A percentile compares a stretch with the other conserved stretches of the same genome.
phyloP scores from a whole-genome alignment of 2,797 vertebrate genomes.

The Pseudomugil tenellus region DNA sequence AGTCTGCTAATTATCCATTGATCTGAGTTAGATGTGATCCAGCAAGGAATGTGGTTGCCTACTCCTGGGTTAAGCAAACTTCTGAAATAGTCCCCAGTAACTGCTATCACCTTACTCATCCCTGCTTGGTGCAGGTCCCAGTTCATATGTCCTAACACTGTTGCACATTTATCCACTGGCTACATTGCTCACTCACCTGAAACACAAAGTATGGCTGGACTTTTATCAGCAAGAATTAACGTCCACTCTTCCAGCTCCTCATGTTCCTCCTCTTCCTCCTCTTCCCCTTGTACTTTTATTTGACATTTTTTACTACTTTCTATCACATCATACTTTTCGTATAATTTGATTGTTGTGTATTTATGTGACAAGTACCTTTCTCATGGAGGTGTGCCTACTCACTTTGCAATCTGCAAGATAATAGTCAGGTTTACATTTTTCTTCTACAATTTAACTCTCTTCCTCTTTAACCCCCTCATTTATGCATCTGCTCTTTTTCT shows the following conservation, averaged over 20 bases:
- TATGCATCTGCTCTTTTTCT: conserved; percentile 5
- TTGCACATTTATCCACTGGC: conserved; percentile 51
- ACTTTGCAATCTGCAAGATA: conserved; percentile 36
- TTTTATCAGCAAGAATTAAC: conserved; percentile 47
- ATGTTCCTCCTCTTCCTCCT: too few relatives aligned
- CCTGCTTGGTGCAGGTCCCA: conserved; percentile 27
- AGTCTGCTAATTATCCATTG: too few relatives aligned
- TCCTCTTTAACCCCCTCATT: conserved; percentile 14
- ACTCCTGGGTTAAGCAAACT: too few relatives aligned
- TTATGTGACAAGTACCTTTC: conserved; percentile 22
- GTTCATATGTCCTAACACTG: conserved; percentile 57
- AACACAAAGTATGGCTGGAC: conserved; percentile 59
- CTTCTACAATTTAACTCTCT: conserved; percentile 10
- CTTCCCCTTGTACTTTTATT: conserved; percentile 25
- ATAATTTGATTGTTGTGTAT: conserved; percentile 33
- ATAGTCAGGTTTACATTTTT: conserved; percentile 33
- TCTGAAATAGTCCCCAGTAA: conserved; percentile 18
- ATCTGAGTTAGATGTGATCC: too few relatives aligned
- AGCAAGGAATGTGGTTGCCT: too few relatives aligned
- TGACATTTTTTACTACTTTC: conserved; percentile 53
- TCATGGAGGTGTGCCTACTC: conserved; percentile 28
- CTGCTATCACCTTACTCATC: conserved; percentile 29
- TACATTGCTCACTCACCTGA: conserved; percentile 44
- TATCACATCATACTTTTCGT: conserved; percentile 23
- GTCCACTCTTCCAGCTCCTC: conserved; percentile 21